Evolutionary conservation across 2,113 vertebrate genomes (phyloP).

Genomic region (Cephalopterus ornatus): DNA sequence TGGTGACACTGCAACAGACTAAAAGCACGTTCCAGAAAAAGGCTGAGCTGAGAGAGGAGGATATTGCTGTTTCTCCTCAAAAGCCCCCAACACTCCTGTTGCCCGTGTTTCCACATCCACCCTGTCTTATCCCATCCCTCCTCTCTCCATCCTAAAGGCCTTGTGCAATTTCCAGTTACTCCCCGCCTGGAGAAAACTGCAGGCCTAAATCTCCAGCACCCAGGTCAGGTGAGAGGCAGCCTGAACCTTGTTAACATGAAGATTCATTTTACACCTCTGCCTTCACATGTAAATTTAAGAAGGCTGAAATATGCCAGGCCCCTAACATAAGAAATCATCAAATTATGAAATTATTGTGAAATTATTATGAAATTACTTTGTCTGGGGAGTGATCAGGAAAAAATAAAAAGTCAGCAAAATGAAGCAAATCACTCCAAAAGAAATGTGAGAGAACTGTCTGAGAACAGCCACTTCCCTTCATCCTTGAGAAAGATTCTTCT

Average conservation of each 20-base stretch:
- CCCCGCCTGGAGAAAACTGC: neutral
- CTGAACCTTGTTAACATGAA: neutral
- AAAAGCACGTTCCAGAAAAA: neutral
- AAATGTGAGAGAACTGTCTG: neutral
- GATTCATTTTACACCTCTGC: neutral
- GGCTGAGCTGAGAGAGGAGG: neutral
- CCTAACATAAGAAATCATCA: neutral
- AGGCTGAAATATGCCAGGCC: neutral
- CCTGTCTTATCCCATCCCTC: neutral
- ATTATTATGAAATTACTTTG: neutral
- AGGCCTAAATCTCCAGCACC: neutral
- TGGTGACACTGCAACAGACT: neutral
- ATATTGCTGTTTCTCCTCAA: neutral
- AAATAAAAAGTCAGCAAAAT: neutral
- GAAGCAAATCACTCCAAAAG: neutral
- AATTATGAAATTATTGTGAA: neutral
- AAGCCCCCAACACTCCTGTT: neutral
- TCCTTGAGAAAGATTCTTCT: neutral
- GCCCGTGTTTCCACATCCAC: neutral
- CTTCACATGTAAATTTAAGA: neutral
- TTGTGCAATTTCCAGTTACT: neutral
- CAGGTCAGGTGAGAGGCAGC: neutral
- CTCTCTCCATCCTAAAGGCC: neutral
- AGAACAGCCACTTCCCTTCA: neutral
- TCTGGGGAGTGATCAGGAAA: neutral